A percentile compares a stretch with the other conserved stretches of the same genome.
phyloP scores from a whole-genome alignment of 2,888 invertebrate genomes.

The Drosophila acutilabella region DNA sequence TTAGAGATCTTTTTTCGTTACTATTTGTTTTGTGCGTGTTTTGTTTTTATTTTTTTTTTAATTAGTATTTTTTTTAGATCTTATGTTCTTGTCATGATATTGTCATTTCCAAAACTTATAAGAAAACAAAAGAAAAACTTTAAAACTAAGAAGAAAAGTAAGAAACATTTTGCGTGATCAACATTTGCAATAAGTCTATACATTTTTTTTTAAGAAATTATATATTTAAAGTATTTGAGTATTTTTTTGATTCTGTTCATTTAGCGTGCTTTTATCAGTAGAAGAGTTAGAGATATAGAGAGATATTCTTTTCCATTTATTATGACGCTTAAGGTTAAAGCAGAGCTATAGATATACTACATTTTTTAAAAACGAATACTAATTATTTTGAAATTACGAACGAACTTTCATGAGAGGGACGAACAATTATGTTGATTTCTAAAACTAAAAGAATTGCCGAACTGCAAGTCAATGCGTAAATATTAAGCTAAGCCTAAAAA shows the following conservation, averaged over 20 bases:
- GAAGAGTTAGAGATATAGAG: not conserved
- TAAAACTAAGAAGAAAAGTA: conserved; percentile 11
- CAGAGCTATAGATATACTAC: conserved; percentile 58
- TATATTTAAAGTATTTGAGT: conserved; percentile 40
- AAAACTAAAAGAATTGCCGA: conserved; percentile 43
- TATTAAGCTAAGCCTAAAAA: conserved; percentile 54
- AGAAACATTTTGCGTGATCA: conserved; percentile 42
- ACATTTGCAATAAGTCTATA: conserved; percentile 54
- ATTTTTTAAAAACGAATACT: conserved; percentile 36
- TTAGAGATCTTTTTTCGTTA: conserved; percentile 43
- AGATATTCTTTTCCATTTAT: conserved; percentile 48
- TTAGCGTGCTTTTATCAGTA: conserved; percentile 32
- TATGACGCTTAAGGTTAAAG: conserved; percentile 60
- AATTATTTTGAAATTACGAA: conserved; percentile 38
- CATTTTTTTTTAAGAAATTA: conserved; percentile 11
- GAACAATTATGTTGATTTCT: conserved; percentile 50
- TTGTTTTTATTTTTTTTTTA: conserved; percentile 39
- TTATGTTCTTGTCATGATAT: conserved; percentile 62
- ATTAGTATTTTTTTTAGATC: conserved; percentile 38
- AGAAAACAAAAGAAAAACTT: conserved; percentile 14
- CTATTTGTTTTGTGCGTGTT: conserved; percentile 59
- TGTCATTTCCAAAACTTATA: conserved; percentile 32
- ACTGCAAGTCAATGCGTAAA: conserved; percentile 59
- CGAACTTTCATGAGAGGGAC: conserved; percentile 46
- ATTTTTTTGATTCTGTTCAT: conserved; percentile 40